Evolutionary conservation across 1,140 invertebrate species (phyloP).

Genomic region (Caenorhabditis inopinata): DNA sequence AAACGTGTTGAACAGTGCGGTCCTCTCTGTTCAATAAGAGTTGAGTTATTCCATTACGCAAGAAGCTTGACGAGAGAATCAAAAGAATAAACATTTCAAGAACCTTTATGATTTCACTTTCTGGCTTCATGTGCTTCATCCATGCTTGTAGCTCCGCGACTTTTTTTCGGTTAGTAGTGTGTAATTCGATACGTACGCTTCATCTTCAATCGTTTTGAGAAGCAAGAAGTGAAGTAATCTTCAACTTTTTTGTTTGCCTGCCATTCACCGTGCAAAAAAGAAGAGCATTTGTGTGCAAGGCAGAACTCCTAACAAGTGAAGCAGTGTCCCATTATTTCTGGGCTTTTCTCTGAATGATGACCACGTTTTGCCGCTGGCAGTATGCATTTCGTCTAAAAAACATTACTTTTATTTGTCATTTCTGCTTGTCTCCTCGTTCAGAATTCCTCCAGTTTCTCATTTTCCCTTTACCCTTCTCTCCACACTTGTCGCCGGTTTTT

Average conservation of each 20-base stretch:
- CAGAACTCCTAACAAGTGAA: neutral
- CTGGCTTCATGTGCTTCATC: neutral
- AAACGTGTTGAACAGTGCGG: neutral
- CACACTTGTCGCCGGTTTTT: neutral
- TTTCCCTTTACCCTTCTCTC: neutral
- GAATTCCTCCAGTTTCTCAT: neutral
- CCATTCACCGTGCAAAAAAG: neutral
- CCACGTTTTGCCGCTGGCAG: conserved; percentile 20
- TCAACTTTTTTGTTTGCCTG: neutral
- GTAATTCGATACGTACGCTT: conserved; percentile 27
- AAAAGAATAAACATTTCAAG: too few species aligned
- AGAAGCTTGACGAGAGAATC: too few species aligned
- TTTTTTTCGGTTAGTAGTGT: conserved; percentile 19
- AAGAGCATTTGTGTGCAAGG: neutral
- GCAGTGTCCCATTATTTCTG: conserved; percentile 20
- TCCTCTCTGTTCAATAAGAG: too few species aligned
- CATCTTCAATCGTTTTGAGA: conserved; percentile 26
- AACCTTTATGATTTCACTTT: neutral
- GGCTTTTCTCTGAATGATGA: conserved; percentile 3
- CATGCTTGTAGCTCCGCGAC: neutral
- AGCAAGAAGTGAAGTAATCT: conserved; percentile 19
- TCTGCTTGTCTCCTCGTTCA: conserved; percentile 19
- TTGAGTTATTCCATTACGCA: too few species aligned
- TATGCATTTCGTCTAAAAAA: conserved; percentile 29
- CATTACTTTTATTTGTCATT: conserved; percentile 32